Percentiles rank a stretch among this genome's conserved stretches.
phyloP scores from a whole-genome alignment of 1,140 invertebrate genomes.

The Bombus cullumanus region DNA sequence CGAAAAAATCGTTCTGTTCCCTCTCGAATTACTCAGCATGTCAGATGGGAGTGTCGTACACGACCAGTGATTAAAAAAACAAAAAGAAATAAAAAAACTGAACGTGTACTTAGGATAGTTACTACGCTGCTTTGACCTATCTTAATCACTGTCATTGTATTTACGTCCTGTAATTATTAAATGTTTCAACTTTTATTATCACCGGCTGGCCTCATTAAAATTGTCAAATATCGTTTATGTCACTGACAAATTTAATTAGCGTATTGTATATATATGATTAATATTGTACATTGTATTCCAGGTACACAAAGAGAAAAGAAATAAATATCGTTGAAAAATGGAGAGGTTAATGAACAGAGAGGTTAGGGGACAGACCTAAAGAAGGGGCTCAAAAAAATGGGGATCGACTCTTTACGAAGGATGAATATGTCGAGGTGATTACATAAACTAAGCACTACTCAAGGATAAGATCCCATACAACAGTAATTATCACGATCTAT shows the following conservation, averaged over 20 bases:
- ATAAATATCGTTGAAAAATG: neutral
- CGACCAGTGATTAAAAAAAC: constrained; percentile 30
- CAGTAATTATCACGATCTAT: constrained; percentile 20
- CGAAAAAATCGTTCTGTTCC: constrained; percentile 61
- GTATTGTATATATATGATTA: neutral
- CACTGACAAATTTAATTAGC: too few relatives aligned
- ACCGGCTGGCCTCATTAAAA: neutral
- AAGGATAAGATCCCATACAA: neutral
- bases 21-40: constrained; percentile 38
- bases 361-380: neutral
- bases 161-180: neutral
- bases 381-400: too few relatives aligned
- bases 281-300: neutral
- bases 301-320: neutral
- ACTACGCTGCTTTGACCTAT: neutral
- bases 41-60: constrained; percentile 19
- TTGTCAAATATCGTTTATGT: neutral
- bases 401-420: too few relatives aligned
- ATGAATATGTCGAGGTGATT: constrained; percentile 6
- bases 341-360: neutral
- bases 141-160: constrained; percentile 12
- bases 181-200: neutral
- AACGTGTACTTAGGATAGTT: neutral
- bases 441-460: constrained; percentile 21
- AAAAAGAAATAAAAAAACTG: neutral